Conservation (phyloP, 1,140 invertebrate genomes). For the Drosophila serrata region DNA sequence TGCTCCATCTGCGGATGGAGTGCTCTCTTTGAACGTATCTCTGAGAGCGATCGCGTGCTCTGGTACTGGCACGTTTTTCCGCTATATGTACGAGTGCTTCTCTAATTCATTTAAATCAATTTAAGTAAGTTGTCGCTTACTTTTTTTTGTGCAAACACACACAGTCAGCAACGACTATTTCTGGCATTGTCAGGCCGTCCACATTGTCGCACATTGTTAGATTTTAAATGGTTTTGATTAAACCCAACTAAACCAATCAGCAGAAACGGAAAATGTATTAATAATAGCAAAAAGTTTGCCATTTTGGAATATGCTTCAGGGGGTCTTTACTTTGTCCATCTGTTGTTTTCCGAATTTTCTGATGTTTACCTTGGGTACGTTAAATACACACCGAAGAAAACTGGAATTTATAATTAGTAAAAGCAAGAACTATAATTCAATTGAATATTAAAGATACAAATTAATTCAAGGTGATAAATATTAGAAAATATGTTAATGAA, state of each 20-base stretch:
- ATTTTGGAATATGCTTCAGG: constrained; percentile 11
- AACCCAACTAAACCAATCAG: constrained; percentile 45
- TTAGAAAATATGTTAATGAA: too few species aligned
- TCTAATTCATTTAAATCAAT: constrained; percentile 80
- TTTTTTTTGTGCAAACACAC: constrained; percentile 38
- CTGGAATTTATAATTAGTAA: neutral
- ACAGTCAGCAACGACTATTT: constrained; percentile 60
- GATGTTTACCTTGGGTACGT: neutral
- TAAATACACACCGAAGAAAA: neutral
- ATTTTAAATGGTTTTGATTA: constrained; percentile 71
- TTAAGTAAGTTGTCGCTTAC: constrained; percentile 50
- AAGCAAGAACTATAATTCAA: neutral
- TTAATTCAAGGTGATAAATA: neutral
- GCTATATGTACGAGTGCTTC: constrained; percentile 26
- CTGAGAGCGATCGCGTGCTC: constrained; percentile 59
- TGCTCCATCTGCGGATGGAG: neutral
- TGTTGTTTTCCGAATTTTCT: constrained; percentile 9
- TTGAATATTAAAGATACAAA: neutral
- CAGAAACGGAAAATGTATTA: constrained; percentile 14
- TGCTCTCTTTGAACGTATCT: neutral
- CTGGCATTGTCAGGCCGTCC: constrained; percentile 48
- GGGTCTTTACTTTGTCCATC: constrained; percentile 12
- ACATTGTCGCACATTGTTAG: constrained; percentile 54
- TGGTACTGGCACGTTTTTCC: constrained; percentile 58
- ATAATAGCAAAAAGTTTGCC: constrained; percentile 10